phyloP scores from a whole-genome alignment of 2,797 vertebrate species.

The Pangasius mekongensis region DNA sequence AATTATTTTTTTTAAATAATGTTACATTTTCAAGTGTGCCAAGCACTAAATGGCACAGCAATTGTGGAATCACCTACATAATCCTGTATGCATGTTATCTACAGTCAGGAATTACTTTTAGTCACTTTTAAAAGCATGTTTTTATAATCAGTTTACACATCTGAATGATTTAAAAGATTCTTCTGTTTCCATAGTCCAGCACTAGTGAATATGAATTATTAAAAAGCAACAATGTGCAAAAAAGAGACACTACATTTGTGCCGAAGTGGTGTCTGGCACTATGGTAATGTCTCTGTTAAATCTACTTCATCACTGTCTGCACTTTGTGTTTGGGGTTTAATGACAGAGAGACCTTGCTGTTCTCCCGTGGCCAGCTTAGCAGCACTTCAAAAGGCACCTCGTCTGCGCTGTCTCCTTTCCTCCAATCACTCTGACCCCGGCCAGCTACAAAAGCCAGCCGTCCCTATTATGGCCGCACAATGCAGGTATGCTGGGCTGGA shows the following conservation, averaged over 20 bases:
- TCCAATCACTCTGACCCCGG: slow-evolving; percentile 39
- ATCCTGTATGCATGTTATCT: not conserved
- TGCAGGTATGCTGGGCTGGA: slow-evolving; percentile 21
- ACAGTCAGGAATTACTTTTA: too few relatives aligned
- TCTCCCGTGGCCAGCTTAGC: not conserved
- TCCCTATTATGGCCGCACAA: slow-evolving; percentile 42
- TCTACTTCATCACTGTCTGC: not conserved
- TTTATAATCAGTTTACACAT: not conserved
- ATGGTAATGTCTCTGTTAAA: not conserved
- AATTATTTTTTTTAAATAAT: not conserved
- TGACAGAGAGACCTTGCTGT: slow-evolving; percentile 4
- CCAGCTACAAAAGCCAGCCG: slow-evolving; percentile 41
- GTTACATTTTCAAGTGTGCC: not conserved
- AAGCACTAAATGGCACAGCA: not conserved
- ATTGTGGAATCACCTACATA: not conserved
- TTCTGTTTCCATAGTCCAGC: not conserved
- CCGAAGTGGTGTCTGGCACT: not conserved
- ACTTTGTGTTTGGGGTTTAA: slow-evolving; percentile 13
- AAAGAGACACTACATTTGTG: not conserved
- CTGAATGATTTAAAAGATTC: slow-evolving; percentile 7
- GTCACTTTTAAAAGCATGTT: not conserved
- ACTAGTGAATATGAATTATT: slow-evolving; percentile 19
- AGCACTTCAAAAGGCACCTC: slow-evolving; percentile 16
- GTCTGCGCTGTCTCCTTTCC: slow-evolving; percentile 14
- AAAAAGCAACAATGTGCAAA: slow-evolving; percentile 11